Base-by-base conservation (phyloP, 2,888 invertebrate genomes). In the Xanthia togata region DNA sequence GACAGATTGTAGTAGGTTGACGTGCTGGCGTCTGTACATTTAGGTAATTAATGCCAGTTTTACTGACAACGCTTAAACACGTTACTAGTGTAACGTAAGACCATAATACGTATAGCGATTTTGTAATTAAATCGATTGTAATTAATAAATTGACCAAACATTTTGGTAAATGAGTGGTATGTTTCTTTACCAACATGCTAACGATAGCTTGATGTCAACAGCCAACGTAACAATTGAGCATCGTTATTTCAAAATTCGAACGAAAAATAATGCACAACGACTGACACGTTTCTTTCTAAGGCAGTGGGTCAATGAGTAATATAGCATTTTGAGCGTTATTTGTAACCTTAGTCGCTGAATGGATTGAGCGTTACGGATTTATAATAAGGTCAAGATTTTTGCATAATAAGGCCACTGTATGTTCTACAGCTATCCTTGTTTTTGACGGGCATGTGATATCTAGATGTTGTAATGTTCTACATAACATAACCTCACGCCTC, bases 231-330 rank as follows among this genome's bases (percentile, higher is more conserved):
- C 87, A 87, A 87, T 84, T 79, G 78, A 74, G 41, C 74, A 84
- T 77, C 87, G 74, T 74, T 82, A 83, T 87, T 84, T 81, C 81
- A 79, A 82, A 87, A 82, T 85, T 50, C 64, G 60, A 79, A 79
- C 70, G 70, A 84, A 87, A 87, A 84, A 41, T 82, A 81, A 79
- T 69, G 72, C 76, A 82, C 67, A 78, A 67, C 79, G 71, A 82
- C 84, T 82, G 82, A 80, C 82, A 65, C 65, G 71, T 80, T 86
- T 78, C 53, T 78, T 83, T 84, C 75, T 84, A 79, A 79, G 86
- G 70, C 81, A 88, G 83, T 88, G 76, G 88, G 88, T 89, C 88
- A 88, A 68, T 82, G 84, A 83, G 79, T 76, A 83, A 81, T 83
- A 84, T 31, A 73, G 65, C 70, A 68, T 76, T 79, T 67, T 77